Conservation (phyloP, 2,797 vertebrate genomes). For the Podarcis siculus region DNA sequence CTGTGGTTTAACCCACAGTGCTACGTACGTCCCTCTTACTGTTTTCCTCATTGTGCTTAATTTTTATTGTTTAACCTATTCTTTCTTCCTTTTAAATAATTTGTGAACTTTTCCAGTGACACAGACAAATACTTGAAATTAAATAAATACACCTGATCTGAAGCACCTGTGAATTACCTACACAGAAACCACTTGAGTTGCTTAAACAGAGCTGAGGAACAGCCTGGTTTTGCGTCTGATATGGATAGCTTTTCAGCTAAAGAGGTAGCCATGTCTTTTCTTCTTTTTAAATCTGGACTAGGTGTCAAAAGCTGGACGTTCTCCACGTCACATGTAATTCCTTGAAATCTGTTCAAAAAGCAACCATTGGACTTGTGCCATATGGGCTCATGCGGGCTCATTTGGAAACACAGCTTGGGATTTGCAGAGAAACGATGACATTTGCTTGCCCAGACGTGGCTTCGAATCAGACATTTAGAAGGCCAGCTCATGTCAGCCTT, state of each 20-base stretch:
- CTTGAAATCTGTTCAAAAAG: not conserved
- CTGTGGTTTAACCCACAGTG: too few relatives aligned
- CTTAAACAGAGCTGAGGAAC: slow-evolving; percentile 27
- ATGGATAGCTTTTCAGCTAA: too few relatives aligned
- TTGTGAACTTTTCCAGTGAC: too few relatives aligned
- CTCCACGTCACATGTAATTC: not conserved
- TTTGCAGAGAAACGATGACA: not conserved
- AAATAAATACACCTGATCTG: not conserved
- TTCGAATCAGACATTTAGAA: not conserved
- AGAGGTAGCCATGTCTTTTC: not conserved
- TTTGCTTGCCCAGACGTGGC: not conserved
- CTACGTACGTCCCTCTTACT: too few relatives aligned
- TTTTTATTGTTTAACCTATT: too few relatives aligned
- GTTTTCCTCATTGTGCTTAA: too few relatives aligned
- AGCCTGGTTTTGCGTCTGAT: not conserved
- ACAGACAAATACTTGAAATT: too few relatives aligned
- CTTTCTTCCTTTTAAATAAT: too few relatives aligned
- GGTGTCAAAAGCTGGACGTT: not conserved
- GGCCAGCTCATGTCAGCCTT: not conserved
- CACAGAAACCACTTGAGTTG: not conserved
- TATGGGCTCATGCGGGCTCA: not conserved
- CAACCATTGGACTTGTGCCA: not conserved
- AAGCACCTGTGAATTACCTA: not conserved
- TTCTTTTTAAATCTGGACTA: not conserved
- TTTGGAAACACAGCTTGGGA: not conserved